These are phyloP conservation scores for Pteromalus puparum DNA, from an alignment of 1,140 invertebrate species.

Conservation along the genomic window DNA sequence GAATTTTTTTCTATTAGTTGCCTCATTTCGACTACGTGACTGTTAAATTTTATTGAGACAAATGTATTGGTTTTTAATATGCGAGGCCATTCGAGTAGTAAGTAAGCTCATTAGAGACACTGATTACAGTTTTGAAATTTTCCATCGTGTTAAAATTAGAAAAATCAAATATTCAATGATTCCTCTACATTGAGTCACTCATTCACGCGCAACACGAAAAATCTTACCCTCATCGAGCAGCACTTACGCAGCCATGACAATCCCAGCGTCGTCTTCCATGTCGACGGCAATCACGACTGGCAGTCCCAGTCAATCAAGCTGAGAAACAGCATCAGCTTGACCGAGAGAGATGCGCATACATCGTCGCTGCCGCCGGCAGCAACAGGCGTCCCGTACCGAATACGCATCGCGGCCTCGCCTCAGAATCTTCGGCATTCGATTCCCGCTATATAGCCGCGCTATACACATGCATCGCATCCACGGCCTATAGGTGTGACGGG, in stretches of 20 bases:
- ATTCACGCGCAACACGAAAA: too few species aligned
- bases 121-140: too few species aligned
- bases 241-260: neutral
- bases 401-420: slow-evolving; percentile 64
- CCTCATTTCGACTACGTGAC: too few species aligned
- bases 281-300: neutral
- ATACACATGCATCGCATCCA: slow-evolving; percentile 50
- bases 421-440: slow-evolving; percentile 72
- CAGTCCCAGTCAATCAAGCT: slow-evolving; percentile 4
- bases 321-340: neutral
- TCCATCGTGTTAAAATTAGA: too few species aligned
- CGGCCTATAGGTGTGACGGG: neutral
- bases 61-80: too few species aligned
- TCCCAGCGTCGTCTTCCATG: neutral
- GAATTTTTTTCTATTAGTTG: neutral
- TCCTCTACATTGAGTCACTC: too few species aligned
- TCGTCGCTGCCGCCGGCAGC: slow-evolving; percentile 51
- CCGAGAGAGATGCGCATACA: neutral
- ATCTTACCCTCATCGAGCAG: too few species aligned
- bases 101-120: too few species aligned
- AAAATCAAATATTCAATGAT: too few species aligned
- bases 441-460: slow-evolving; percentile 51
- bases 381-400: slow-evolving; percentile 64
- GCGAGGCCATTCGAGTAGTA: too few species aligned
- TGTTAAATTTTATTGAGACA: too few species aligned